A percentile compares a stretch with the other conserved stretches of the same genome.
Conservation (phyloP, 64 coral and sea anemone species). For the Pachyseris speciosa region DNA sequence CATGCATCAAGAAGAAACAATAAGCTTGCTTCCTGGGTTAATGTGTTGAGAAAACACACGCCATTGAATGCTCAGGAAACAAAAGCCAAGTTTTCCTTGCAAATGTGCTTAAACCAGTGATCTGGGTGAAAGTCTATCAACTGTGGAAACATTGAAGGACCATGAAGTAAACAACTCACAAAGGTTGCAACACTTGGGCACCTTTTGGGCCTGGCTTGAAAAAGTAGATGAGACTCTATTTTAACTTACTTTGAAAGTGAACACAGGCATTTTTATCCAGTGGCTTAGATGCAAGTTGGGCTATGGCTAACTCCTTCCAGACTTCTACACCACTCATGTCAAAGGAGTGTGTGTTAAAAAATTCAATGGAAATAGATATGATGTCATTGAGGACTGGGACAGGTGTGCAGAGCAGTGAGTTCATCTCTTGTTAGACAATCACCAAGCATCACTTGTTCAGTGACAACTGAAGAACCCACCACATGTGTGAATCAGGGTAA, state of each 20-base stretch:
- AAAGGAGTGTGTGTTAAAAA: conserved; percentile 4
- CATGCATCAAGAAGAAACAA: neutral
- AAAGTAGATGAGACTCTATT: neutral
- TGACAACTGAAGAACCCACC: neutral
- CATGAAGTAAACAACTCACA: conserved; percentile 24
- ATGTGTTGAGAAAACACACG: neutral
- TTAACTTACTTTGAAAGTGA: conserved; percentile 74
- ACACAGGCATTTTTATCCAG: conserved; percentile 57
- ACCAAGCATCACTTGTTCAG: neutral
- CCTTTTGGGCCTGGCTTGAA: neutral
- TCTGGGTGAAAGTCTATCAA: neutral
- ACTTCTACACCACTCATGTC: neutral
- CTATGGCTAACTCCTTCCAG: neutral
- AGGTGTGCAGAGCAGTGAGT: conserved; percentile 50
- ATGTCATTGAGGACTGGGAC: conserved; percentile 60
- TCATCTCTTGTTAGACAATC: conserved; percentile 37
- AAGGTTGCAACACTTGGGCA: conserved; percentile 34
- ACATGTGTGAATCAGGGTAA: too few species aligned
- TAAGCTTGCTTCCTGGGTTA: neutral
- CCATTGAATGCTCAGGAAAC: neutral
- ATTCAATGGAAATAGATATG: conserved; percentile 67
- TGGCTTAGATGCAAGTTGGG: neutral
- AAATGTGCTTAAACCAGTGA: neutral
- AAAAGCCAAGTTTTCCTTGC: neutral
- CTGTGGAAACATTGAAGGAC: conserved; percentile 23